phyloP scores from a whole-genome alignment of 2,797 vertebrate genomes.

The Sus cebifrons region DNA sequence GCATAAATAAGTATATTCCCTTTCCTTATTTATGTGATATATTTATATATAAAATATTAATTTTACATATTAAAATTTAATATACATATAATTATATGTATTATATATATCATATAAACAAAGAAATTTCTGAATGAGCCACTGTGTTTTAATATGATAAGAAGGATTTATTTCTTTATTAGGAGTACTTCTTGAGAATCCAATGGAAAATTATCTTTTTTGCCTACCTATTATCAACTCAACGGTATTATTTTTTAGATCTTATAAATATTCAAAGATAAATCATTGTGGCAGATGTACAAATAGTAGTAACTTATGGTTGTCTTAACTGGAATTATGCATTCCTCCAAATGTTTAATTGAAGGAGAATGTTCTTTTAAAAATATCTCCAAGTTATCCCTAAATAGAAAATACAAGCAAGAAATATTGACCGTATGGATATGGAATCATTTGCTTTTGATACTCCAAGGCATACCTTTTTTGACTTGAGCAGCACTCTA shows the following conservation, averaged over 20 bases:
- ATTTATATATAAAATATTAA: too few relatives aligned
- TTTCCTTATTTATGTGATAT: neutral
- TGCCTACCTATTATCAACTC: constrained; percentile 33
- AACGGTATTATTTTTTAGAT: constrained; percentile 79
- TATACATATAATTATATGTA: too few relatives aligned
- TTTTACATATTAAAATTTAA: too few relatives aligned
- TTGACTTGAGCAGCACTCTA: neutral
- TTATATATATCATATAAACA: neutral
- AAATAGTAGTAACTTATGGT: constrained; percentile 46
- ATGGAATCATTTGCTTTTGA: neutral
- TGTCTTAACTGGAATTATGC: constrained; percentile 61
- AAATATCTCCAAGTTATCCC: neutral
- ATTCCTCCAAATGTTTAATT: neutral
- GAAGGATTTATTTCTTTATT: constrained; percentile 52
- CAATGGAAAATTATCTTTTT: constrained; percentile 66
- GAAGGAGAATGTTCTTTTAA: neutral
- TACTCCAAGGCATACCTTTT: neutral
- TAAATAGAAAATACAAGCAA: neutral
- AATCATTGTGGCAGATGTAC: constrained; percentile 66
- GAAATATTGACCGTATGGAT: neutral
- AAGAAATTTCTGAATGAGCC: neutral
- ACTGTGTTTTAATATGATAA: constrained; percentile 58
- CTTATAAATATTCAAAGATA: constrained; percentile 64
- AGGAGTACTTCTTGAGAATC: constrained; percentile 68
- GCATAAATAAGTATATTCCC: too few relatives aligned